Conservation (phyloP, 2,888 invertebrate genomes). For the Fragum whitleyi region DNA sequence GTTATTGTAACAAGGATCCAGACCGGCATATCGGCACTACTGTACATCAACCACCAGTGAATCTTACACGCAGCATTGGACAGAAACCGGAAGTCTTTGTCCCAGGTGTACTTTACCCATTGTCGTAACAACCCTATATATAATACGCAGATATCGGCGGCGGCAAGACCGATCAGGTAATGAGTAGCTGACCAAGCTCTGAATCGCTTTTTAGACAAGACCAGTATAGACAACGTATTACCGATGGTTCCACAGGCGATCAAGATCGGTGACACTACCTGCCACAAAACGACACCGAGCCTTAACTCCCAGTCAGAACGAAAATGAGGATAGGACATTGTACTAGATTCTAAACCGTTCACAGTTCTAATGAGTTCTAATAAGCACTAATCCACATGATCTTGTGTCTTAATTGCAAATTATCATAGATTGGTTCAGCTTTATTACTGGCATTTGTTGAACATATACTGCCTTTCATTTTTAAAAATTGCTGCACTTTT, state of each 20-base stretch:
- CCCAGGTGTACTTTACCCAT: slow-evolving; percentile 57
- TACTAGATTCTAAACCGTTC: neutral
- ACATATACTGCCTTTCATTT: too few relatives aligned
- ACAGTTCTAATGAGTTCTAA: neutral
- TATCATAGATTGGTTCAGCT: too few relatives aligned
- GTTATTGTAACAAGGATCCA: slow-evolving; percentile 78
- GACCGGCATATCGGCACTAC: slow-evolving; percentile 72
- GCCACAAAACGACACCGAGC: slow-evolving; percentile 61
- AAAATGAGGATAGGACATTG: slow-evolving; percentile 39
- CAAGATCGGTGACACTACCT: slow-evolving; percentile 68
- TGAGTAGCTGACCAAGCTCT: slow-evolving; percentile 65
- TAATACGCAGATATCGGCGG: slow-evolving; percentile 68
- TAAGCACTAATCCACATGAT: too few relatives aligned
- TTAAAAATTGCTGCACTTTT: too few relatives aligned
- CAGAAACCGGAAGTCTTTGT: slow-evolving; percentile 65
- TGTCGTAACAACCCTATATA: slow-evolving; percentile 74
- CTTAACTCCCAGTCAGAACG: slow-evolving; percentile 41
- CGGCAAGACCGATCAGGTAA: slow-evolving; percentile 71
- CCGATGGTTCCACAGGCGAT: slow-evolving; percentile 74
- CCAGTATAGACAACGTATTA: slow-evolving; percentile 71
- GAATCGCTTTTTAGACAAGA: slow-evolving; percentile 63
- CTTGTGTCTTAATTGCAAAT: too few relatives aligned
- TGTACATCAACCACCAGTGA: slow-evolving; percentile 73
- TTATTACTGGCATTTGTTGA: too few relatives aligned
- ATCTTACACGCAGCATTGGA: slow-evolving; percentile 64